Evolutionary conservation across 2,113 vertebrate species (phyloP), one percentile per base, ranked within the genome.

Genomic region (Cynocephalus volans): DNA sequence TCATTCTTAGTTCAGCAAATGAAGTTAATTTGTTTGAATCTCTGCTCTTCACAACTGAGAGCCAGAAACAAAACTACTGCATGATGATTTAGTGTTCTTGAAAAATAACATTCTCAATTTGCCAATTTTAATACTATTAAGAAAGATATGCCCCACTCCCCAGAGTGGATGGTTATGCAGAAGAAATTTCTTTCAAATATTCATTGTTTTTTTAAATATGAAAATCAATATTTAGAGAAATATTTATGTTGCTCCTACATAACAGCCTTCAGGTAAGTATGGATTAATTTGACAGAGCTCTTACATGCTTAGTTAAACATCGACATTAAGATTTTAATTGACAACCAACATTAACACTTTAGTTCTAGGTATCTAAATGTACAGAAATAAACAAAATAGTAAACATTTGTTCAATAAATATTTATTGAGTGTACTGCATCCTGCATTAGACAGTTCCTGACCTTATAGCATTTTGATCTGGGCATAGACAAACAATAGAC

Each of bases 181-280:
- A 83, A 88, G 31, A 79, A 86, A 82, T 58, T 65, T 15, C 17
- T 87, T 69, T 88, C 21, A 76, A 88, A 81, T 88, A 26, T 26
- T 41, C 9, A 45, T 19, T 60, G 24, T 67, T 45, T 50, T 41
- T 87, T 72, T 52, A 52, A 31, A 88, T 52, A 65, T 45, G 21
- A 96, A 95, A 62, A 85, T 69, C 14, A 84, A n/a, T 19, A 92
- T 77, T 67, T 62, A 88, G 64, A 18, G 67, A 95, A 91, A 80
- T 75, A 93, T 54, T 84, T 88, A 69, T 56, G 5, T 52, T 90
- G 10, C 28, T 24, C 36, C 31, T 80, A 70, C 5, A 36, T 54
- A 58, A 31, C 31, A 76, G 36, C 65, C 31, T 87, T 93, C 56
- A 18, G 48, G 24, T 60, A 73, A 69, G 4, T 54, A 72, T 76